phyloP scores from a whole-genome alignment of 2,888 invertebrate genomes.

The Octonoba sinensis region DNA sequence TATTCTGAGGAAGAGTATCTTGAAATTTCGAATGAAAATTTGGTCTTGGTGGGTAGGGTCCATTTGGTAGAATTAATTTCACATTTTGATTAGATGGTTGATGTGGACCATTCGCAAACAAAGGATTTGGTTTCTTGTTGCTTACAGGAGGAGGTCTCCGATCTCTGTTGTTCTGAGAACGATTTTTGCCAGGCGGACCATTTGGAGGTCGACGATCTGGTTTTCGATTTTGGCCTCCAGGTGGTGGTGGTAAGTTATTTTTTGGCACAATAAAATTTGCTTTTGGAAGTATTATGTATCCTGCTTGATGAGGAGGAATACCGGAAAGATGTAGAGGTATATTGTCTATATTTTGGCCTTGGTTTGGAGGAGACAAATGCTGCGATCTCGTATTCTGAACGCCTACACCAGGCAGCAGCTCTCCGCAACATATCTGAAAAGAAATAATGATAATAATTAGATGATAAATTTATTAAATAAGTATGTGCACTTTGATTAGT shows the following conservation, averaged over 20 bases:
- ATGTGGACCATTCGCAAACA: slow-evolving; percentile 21
- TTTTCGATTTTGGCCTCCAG: slow-evolving; percentile 19
- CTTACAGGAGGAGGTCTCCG: slow-evolving; percentile 24
- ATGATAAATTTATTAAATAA: background rate
- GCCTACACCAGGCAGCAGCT: slow-evolving; percentile 39
- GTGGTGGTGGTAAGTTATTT: slow-evolving; percentile 31
- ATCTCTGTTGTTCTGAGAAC: slow-evolving; percentile 16
- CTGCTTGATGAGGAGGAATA: slow-evolving; percentile 34
- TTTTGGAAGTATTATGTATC: slow-evolving; percentile 55
- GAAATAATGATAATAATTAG: background rate
- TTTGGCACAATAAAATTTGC: slow-evolving; percentile 41
- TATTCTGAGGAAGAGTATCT: slow-evolving; percentile 43
- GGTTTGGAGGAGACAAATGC: slow-evolving; percentile 19
- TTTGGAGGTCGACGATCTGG: slow-evolving; percentile 42
- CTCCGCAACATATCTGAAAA: slow-evolving; percentile 45
- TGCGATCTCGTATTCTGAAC: slow-evolving; percentile 36
- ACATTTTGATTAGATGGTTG: slow-evolving; percentile 35
- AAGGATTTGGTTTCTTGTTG: slow-evolving; percentile 25
- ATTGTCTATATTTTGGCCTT: slow-evolving; percentile 4
- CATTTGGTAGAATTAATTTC: slow-evolving; percentile 29
- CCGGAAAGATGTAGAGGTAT: slow-evolving; percentile 45
- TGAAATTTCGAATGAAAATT: slow-evolving; percentile 37
- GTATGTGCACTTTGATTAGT: background rate
- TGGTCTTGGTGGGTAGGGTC: slow-evolving; percentile 40
- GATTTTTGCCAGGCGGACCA: slow-evolving; percentile 9